Percentiles rank a stretch among this genome's conserved stretches.
Evolutionary conservation across 1,140 invertebrate genomes (phyloP).

Genomic region (Drosophila nikananu): DNA sequence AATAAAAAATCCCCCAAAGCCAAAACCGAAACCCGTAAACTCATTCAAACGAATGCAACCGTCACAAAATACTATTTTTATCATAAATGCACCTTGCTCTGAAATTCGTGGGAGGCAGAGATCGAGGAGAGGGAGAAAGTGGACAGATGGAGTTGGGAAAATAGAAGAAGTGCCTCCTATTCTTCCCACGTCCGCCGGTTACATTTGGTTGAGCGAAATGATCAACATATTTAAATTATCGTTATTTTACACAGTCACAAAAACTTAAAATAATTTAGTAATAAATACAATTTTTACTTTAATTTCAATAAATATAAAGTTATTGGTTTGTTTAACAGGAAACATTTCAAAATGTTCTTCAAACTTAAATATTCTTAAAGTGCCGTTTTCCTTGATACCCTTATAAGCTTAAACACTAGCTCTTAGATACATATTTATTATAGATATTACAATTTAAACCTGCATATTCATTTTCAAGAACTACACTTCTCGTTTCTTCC

Average conservation of each 20-base stretch:
- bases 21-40: slow-evolving; percentile 38
- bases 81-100: slow-evolving; percentile 54
- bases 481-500: not conserved
- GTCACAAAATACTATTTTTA: slow-evolving; percentile 72
- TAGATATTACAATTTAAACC: no score
- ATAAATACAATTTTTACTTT: not conserved
- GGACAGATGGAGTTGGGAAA: slow-evolving; percentile 59
- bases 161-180: slow-evolving; percentile 42
- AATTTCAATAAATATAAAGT: not conserved
- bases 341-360: no score
- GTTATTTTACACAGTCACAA: slow-evolving; percentile 10
- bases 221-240: slow-evolving; percentile 72
- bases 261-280: not conserved
- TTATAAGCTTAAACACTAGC: no score
- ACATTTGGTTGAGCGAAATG: slow-evolving; percentile 77
- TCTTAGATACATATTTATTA: no score
- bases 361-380: no score
- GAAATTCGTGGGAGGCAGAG: slow-evolving; percentile 17
- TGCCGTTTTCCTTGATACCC: no score
- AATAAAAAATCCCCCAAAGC: not conserved
- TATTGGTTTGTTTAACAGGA: not conserved
- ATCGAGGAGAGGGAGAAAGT: slow-evolving; percentile 18
- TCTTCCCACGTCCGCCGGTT: slow-evolving; percentile 81
- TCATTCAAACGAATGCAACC: slow-evolving; percentile 60
- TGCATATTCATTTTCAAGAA: not conserved